phyloP scores from a whole-genome alignment of 1,140 invertebrate species.

The Diuraphis noxia region DNA sequence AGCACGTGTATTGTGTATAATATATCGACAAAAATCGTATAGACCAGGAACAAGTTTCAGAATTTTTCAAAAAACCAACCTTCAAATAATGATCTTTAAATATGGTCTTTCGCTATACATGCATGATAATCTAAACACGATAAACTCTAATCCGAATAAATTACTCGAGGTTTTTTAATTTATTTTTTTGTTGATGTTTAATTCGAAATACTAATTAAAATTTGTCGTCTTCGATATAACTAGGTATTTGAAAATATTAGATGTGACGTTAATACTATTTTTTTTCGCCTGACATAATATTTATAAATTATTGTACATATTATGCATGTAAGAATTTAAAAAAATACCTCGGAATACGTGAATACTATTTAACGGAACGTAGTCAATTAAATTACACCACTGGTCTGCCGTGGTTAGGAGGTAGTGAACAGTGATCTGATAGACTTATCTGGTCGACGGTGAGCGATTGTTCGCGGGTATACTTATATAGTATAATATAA shows the following conservation, averaged over 20 bases:
- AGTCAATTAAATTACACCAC: neutral
- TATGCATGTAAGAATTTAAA: neutral
- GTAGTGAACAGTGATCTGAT: neutral
- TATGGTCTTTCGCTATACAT: neutral
- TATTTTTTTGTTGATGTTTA: neutral
- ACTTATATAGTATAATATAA: neutral
- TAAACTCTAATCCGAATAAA: constrained; percentile 25
- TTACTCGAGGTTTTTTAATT: neutral
- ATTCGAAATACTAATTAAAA: constrained; percentile 8
- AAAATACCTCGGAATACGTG: neutral
- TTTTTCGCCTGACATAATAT: neutral
- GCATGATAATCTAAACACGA: neutral
- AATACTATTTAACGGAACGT: neutral
- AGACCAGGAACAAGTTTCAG: neutral
- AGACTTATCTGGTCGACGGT: neutral
- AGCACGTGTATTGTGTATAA: neutral
- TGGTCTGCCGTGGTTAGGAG: too few relatives aligned
- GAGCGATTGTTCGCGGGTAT: neutral
- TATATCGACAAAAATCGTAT: constrained; percentile 16
- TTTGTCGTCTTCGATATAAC: neutral
- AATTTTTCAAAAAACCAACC: constrained; percentile 21
- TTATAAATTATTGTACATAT: neutral
- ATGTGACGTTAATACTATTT: neutral
- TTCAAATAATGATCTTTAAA: neutral
- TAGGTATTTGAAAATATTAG: neutral